Evolutionary conservation across 1,140 invertebrate species (phyloP).

Genomic region (Sminthurinus signatus): DNA sequence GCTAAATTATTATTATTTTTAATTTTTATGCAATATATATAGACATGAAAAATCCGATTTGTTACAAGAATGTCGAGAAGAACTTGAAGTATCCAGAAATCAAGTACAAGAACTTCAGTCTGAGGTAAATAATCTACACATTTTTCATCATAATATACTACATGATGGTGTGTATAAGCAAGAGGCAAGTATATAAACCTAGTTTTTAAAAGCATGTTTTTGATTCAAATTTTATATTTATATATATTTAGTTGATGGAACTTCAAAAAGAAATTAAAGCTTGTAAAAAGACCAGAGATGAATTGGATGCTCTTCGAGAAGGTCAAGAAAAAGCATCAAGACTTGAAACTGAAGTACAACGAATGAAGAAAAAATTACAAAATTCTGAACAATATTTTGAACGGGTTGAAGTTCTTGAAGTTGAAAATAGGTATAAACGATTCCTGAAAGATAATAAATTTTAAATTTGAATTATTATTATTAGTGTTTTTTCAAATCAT

Average conservation of each 20-base stretch:
- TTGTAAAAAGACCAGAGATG: constrained; percentile 35
- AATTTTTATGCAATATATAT: not conserved
- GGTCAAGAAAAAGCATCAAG: constrained; percentile 34
- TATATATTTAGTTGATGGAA: constrained; percentile 19
- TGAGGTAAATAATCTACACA: constrained; percentile 21
- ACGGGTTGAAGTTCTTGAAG: constrained; percentile 31
- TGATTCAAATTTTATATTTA: no score
- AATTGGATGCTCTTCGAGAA: constrained; percentile 37
- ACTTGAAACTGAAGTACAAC: constrained; percentile 28
- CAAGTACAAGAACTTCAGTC: constrained; percentile 24
- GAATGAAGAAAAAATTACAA: constrained; percentile 37
- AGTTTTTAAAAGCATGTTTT: no score
- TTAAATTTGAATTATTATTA: no score
- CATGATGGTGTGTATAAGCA: no score
- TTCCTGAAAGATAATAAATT: no score
- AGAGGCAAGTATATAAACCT: no score
- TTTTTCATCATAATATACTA: no score
- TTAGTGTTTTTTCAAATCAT: no score
- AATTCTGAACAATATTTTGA: constrained; percentile 37
- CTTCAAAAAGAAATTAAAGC: constrained; percentile 19
- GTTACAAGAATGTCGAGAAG: constrained; percentile 40
- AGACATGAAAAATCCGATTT: constrained; percentile 38
- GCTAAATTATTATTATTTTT: no score
- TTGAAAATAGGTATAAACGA: constrained; percentile 38
- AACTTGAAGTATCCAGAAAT: constrained; percentile 34